Evolutionary conservation across 2,888 invertebrate species (phyloP).

Genomic region (Amphiduros pacificus): DNA sequence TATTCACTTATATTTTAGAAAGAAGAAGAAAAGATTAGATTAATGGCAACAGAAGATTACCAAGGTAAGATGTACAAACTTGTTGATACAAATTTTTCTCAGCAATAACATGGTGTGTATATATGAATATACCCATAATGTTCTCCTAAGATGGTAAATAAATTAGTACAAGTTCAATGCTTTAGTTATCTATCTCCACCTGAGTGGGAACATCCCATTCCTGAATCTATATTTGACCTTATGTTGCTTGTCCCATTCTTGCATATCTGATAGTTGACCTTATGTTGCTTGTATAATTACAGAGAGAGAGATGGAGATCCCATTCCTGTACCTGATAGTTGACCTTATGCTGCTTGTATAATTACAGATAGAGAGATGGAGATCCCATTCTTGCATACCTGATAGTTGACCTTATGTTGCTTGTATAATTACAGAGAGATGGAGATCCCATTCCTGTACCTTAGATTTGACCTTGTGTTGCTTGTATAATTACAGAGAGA

Average conservation of each 20-base stretch:
- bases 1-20: constrained; percentile 64
- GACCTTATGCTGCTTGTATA: constrained; percentile 68
- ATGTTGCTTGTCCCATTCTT: no score
- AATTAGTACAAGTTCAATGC: no score
- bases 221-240: constrained; percentile 96
- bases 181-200: no score
- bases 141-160: no score
- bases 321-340: constrained; percentile 94
- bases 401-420: no score
- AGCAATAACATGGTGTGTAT: no score
- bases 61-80: constrained; percentile 59
- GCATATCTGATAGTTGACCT: no score
- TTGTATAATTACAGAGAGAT: constrained; percentile 67
- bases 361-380: no score
- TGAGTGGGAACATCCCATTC: constrained; percentile 91
- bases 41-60: constrained; percentile 82
- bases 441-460: constrained; percentile 90
- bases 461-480: constrained; percentile 87
- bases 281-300: no score
- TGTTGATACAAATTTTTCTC: no score
- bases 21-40: constrained; percentile 80
- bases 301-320: constrained; percentile 77
- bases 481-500: constrained; percentile 34
- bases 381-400: no score
- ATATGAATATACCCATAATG: no score